A percentile compares a stretch with the other conserved stretches of the same genome.
phyloP scores from a whole-genome alignment of 2,888 invertebrate species.

The Gasteruption jaculator region DNA sequence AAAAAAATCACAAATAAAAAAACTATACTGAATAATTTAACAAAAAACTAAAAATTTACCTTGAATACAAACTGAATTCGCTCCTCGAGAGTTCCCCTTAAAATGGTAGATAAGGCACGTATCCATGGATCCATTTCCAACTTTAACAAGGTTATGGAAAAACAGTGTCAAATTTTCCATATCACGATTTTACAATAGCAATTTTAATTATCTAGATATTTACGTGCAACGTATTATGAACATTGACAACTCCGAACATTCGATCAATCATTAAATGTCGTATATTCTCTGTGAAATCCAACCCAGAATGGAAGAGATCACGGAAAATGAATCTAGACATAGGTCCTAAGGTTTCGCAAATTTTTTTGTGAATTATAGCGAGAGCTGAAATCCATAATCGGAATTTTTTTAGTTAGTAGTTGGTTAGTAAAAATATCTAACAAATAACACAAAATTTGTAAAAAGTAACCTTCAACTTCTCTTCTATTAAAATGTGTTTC shows the following conservation, averaged over 20 bases:
- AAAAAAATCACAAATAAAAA: too few relatives aligned
- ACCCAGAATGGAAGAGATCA: conserved; percentile 38
- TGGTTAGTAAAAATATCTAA: too few relatives aligned
- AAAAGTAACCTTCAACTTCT: conserved; percentile 40
- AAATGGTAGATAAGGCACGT: conserved; percentile 56
- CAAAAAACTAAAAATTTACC: conserved; percentile 24
- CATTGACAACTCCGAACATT: conserved; percentile 37
- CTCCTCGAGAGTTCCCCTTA: conserved; percentile 56
- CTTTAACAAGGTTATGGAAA: conserved; percentile 10
- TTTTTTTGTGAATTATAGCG: conserved; percentile 39
- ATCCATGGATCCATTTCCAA: conserved; percentile 45
- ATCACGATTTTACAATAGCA: conserved; percentile 18
- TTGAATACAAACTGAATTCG: conserved; percentile 45
- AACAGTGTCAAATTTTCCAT: background rate
- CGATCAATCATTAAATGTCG: conserved; percentile 42
- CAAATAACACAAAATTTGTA: background rate
- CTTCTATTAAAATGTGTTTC: conserved; percentile 33
- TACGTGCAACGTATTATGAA: conserved; percentile 28
- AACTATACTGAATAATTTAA: background rate
- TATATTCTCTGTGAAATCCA: conserved; percentile 45
- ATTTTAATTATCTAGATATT: conserved; percentile 8
- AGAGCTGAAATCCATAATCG: conserved; percentile 30
- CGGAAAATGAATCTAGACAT: conserved; percentile 34
- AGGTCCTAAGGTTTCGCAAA: conserved; percentile 32
- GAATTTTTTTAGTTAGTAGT: background rate